Evolutionary conservation across 2,888 invertebrate species (phyloP).

Genomic region (Norana najaformis): DNA sequence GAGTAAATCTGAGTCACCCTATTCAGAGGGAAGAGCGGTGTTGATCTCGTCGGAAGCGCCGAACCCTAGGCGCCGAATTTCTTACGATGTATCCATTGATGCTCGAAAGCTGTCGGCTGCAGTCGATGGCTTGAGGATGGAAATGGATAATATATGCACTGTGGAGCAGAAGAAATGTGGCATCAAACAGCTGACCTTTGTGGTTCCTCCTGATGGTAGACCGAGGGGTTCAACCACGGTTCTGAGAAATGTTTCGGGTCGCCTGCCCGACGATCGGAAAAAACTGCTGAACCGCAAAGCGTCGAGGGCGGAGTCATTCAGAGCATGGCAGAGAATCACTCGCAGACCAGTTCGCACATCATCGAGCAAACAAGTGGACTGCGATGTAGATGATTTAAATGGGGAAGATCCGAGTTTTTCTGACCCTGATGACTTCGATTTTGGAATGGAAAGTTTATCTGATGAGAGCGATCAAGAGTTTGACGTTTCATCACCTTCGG

Average conservation of each 20-base stretch:
- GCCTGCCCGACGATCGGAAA: background rate
- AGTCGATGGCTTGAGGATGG: background rate
- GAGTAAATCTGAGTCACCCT: background rate
- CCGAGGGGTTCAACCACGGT: background rate
- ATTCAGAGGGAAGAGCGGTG: background rate
- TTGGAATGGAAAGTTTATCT: background rate
- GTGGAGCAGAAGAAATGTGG: background rate
- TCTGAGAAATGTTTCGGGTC: background rate
- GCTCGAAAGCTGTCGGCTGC: background rate
- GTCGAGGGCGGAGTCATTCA: conserved; percentile 10
- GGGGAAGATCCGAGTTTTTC: background rate
- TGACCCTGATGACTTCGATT: background rate
- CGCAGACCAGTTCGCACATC: background rate
- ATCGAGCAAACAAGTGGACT: background rate
- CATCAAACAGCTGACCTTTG: background rate
- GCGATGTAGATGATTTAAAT: background rate
- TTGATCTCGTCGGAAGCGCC: background rate
- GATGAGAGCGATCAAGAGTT: background rate
- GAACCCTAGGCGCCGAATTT: no score
- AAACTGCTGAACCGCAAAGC: background rate
- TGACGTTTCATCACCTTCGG: background rate
- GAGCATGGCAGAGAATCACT: background rate
- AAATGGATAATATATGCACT: background rate
- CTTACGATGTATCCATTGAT: background rate
- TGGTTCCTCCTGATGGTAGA: background rate